These are phyloP conservation scores for Zaprionus nigranus DNA, from an alignment of 1,140 invertebrate species.

Conservation along the genomic window DNA sequence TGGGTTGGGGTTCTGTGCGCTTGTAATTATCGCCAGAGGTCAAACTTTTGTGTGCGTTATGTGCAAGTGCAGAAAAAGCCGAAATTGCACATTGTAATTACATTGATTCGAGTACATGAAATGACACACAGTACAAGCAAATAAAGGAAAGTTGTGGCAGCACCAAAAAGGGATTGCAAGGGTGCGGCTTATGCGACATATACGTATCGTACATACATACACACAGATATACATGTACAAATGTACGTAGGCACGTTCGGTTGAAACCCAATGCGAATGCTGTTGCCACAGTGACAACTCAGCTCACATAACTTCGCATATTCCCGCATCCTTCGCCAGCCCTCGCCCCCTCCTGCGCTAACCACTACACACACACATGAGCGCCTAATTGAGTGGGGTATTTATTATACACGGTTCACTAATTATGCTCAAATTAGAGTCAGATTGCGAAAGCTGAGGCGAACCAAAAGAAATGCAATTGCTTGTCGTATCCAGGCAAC, in stretches of 20 bases:
- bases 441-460: constrained; percentile 3
- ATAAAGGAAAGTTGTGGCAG: background rate
- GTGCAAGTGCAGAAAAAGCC: background rate
- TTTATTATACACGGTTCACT: constrained; percentile 46
- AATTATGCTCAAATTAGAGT: constrained; percentile 29
- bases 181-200: background rate
- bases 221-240: no score
- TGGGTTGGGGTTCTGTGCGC: background rate
- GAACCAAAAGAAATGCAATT: constrained; percentile 28
- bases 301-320: background rate
- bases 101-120: constrained; percentile 7
- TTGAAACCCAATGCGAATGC: background rate
- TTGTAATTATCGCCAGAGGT: constrained; percentile 1
- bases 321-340: background rate
- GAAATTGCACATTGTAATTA: constrained; percentile 12
- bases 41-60: background rate
- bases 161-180: background rate
- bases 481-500: constrained; percentile 30
- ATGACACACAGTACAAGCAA: constrained; percentile 12
- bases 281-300: constrained; percentile 10
- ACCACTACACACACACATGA: constrained; percentile 19
- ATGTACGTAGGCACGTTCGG: background rate
- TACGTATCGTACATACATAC: no score
- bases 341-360: background rate
- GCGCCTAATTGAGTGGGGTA: constrained; percentile 37